Base-by-base conservation (phyloP, 2,797 vertebrate species). In the Zenarchopterus dispar region DNA sequence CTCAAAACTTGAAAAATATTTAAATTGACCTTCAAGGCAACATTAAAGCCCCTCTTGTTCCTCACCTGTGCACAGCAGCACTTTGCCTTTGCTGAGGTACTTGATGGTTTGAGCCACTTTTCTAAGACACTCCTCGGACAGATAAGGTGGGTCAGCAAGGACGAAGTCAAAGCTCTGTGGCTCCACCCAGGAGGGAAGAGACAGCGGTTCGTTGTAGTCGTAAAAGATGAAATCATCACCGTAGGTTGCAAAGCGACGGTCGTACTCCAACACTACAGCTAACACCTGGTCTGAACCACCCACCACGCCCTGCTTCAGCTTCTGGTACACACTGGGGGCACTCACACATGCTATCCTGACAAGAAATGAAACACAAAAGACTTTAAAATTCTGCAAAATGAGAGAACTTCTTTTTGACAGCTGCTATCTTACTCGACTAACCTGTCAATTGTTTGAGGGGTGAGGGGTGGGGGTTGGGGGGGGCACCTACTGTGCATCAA, bases 1-100 rank as follows among this genome's bases (percentile, higher is more conserved):
- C n/a, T n/a, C n/a, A n/a, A n/a, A n/a, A 9, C 4, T 9, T 33
- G 4, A 9, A 33, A 33, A 8, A 33, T 10, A 33, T 10, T 26
- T 33, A 5, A 33, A 36, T 11, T 36, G 33, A 36, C 31, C 6
- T 9, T 9, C 33, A 11, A 36, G 33, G 10, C 10, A 13, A 36
- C 36, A 36, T 24, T 15, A 19, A 3, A 9, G 13, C 42, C 22
- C 23, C 18, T 53, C 16, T n/a, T 41, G 9, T 9, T 4, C 43
- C 90, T 81, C 84, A 97, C 97, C 97, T 91, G 98, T 98, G 67
- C 98, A 99, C 52, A 99, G 93, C 77, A 99, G 91, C 80, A 97
- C 93, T 90, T 97, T 99, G 67, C 90, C 94, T 86, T 89, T 96
- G 49, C 95, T 93, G 75, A 99, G 93, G 84, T 93, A 93, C 70